These are phyloP conservation scores for Beroe ovata DNA, from an alignment of 37 sponge, comb jelly and placozoan genomes.

Conservation along the genomic window DNA sequence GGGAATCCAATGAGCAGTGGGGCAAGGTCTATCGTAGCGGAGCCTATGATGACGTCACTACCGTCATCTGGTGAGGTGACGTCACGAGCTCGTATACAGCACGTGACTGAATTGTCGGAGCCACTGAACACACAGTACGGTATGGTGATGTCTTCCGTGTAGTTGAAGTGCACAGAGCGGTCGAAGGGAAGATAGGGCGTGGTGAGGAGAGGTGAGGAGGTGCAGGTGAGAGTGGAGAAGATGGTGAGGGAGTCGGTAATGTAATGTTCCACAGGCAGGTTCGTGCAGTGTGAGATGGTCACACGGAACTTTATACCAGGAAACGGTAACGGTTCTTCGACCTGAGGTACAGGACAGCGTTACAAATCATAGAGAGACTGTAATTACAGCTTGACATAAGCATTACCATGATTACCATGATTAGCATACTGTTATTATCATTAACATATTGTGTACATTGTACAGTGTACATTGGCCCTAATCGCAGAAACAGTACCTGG, in stretches of 20 bases:
- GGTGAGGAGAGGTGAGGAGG: conserved; percentile 18
- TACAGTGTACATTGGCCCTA: too few species aligned
- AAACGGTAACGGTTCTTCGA: neutral
- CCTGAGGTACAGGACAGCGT: neutral
- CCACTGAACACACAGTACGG: conserved; percentile 48
- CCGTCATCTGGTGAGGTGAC: conserved; percentile 16
- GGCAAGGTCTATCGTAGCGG: conserved; percentile 60
- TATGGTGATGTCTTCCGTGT: conserved; percentile 2
- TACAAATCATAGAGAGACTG: too few species aligned
- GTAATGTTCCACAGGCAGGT: conserved; percentile 30
- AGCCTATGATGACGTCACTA: neutral
- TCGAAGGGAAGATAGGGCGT: conserved; percentile 5
- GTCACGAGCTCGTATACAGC: neutral
- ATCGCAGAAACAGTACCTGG: too few species aligned
- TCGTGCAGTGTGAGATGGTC: conserved; percentile 41
- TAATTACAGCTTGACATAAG: too few species aligned
- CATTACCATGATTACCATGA: too few species aligned
- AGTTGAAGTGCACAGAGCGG: conserved; percentile 36
- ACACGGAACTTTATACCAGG: conserved; percentile 24
- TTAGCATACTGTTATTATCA: too few species aligned
- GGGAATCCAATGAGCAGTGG: conserved; percentile 29
- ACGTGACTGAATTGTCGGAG: neutral
- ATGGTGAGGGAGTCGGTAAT: neutral
- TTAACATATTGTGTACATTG: too few species aligned
- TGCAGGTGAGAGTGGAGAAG: neutral